Base-by-base conservation (phyloP, 2,888 invertebrate genomes). In the Eristalis intricaria region DNA sequence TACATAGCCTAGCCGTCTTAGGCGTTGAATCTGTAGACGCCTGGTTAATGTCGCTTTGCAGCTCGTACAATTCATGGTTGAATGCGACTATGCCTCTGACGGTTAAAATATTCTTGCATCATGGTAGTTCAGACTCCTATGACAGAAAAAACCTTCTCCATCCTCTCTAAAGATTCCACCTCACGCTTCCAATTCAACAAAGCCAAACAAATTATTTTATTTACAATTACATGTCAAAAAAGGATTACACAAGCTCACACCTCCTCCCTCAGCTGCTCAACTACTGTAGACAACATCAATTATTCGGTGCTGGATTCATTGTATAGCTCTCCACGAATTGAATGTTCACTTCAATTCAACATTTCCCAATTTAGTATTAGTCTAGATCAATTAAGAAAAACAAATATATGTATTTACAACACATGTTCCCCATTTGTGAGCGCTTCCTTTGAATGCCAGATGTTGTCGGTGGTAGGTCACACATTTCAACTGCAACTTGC, bases 381-480 rank as follows among this genome's bases (percentile, higher is more conserved):
- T 60, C 26, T 60, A 60, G 60, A 60, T 26, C 3, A 60, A 60
- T 26, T 60, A 60, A 50, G 50, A 50, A 19, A 7, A 50, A 43
- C 23, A 23, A 13, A 22, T 56, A 19, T 15, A 32, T 32, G 32
- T 32, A 32, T 32, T 32, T 32, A 32, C 32, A 23, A 15, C 11
- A 4, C 11, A 23, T 26, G 60, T 60, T 60, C 15, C 60, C 60
- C 15, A 60, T 13, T 60, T 60, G 60, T 71, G 29, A 29, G 71
- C n/a, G n/a, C 61, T 71, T 71, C 71, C 61, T 26, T 26, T 22
- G 40, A 40, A 4, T 22, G 35, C 13, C 26, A 60, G 22, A 66
- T 66, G 26, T 40, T 66, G 26, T 23, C n/a, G 50, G 29, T 29
- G 43, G 22, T 8, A 56, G 4, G 43, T 19, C n/a, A 22, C 50